Conservation (phyloP, 2,888 invertebrate genomes). For the Ypsolopha scabrella region DNA sequence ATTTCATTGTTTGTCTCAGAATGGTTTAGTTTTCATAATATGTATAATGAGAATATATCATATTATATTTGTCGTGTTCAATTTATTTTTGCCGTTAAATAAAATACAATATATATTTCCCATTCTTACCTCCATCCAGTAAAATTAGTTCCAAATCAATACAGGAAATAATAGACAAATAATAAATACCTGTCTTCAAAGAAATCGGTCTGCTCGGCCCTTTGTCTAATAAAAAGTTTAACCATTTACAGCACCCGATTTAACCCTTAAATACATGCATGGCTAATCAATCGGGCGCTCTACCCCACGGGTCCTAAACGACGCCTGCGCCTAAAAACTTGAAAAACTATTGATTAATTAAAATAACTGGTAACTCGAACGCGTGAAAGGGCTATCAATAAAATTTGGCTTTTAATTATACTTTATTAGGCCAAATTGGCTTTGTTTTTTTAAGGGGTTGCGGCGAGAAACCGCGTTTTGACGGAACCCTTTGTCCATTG, state of each 20-base stretch:
- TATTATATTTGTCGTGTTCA: not conserved
- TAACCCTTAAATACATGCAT: constrained; percentile 35
- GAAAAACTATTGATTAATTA: constrained; percentile 57
- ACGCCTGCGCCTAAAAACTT: constrained; percentile 27
- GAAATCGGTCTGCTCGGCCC: constrained; percentile 9
- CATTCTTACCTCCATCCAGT: not conserved
- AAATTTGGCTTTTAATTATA: constrained; percentile 61
- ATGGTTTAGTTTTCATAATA: too few species aligned
- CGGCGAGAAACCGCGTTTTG: constrained; percentile 22
- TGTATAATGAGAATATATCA: too few species aligned
- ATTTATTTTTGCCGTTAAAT: not conserved
- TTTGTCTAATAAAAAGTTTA: not conserved
- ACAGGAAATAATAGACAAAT: constrained; percentile 21
- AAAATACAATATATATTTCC: not conserved
- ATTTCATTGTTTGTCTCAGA: too few species aligned
- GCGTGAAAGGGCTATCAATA: constrained; percentile 54
- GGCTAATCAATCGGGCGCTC: constrained; percentile 42
- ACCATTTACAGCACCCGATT: constrained; percentile 44
- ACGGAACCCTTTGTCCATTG: constrained; percentile 43
- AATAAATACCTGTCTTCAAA: constrained; percentile 23
- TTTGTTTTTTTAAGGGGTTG: constrained; percentile 47
- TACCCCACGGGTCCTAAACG: not conserved
- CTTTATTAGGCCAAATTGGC: constrained; percentile 60
- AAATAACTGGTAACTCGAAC: constrained; percentile 34
- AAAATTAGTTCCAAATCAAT: constrained; percentile 13